phyloP scores from a whole-genome alignment of 2,888 invertebrate genomes.

The Drosophila birchii region DNA sequence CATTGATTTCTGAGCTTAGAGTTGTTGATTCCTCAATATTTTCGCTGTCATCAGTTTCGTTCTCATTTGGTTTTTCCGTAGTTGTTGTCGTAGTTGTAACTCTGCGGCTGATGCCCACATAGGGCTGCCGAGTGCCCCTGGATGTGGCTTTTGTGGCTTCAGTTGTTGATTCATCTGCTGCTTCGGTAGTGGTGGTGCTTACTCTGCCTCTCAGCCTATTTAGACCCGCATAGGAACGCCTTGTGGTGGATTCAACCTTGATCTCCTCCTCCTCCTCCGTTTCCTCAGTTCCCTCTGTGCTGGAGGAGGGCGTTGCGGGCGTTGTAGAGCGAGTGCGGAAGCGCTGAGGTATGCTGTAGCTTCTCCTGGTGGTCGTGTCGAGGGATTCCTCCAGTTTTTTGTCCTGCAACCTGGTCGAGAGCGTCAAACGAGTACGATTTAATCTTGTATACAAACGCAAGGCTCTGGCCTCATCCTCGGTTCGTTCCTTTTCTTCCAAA shows the following conservation, averaged over 20 bases:
- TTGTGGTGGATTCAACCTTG: conserved; percentile 36
- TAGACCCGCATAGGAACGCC: conserved; percentile 37
- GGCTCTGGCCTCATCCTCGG: conserved; percentile 44
- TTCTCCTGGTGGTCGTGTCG: conserved; percentile 28
- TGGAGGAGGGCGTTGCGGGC: conserved; percentile 4
- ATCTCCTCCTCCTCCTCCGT: conserved; percentile 13
- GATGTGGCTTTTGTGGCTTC: conserved; percentile 4
- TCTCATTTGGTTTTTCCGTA: conserved; percentile 10
- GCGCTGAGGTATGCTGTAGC: conserved; percentile 36
- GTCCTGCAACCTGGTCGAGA: conserved; percentile 11
- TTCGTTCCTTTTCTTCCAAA: conserved; percentile 33
- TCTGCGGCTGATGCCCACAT: conserved; percentile 31
- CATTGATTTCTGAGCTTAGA: neutral
- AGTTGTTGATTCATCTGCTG: conserved; percentile 7
- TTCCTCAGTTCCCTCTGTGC: neutral
- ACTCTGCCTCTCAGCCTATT: conserved; percentile 42
- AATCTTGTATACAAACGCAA: conserved; percentile 49
- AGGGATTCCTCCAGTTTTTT: conserved; percentile 1
- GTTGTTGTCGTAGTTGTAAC: conserved; percentile 10
- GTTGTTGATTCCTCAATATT: conserved; percentile 20
- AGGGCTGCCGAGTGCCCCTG: conserved; percentile 20
- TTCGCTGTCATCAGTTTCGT: neutral
- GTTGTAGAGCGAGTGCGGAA: conserved; percentile 44
- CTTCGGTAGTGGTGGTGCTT: conserved; percentile 7
- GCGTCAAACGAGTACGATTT: conserved; percentile 44